These are phyloP conservation scores for Papilio dardanus DNA, from an alignment of 1,140 invertebrate genomes.

Conservation along the genomic window DNA sequence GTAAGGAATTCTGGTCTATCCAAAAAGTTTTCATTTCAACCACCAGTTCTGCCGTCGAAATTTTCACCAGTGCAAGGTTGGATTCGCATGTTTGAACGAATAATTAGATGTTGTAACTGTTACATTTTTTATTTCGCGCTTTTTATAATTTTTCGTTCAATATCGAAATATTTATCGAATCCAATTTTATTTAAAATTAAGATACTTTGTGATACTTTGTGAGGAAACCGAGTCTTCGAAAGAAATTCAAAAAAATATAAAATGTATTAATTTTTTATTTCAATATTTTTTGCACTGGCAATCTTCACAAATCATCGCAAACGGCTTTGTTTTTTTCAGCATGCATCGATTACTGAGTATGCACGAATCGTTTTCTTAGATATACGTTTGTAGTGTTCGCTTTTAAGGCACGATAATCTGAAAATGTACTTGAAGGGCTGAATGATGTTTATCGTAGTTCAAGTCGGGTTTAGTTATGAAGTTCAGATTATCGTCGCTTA, in stretches of 20 bases:
- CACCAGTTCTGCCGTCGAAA: constrained; percentile 75
- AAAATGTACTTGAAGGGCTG: not conserved
- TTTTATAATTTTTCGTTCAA: constrained; percentile 32
- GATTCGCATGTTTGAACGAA: constrained; percentile 60
- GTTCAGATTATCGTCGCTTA: constrained; percentile 33
- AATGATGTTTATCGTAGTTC: not conserved
- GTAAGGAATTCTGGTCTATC: constrained; percentile 62
- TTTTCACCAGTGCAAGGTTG: constrained; percentile 72
- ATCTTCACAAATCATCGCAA: constrained; percentile 54
- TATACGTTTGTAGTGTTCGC: constrained; percentile 32
- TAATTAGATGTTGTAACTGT: constrained; percentile 53
- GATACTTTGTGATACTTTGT: constrained; percentile 57
- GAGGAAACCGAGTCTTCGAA: constrained; percentile 41
- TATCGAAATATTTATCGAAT: not conserved
- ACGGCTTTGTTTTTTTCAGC: constrained; percentile 44
- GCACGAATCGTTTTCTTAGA: constrained; percentile 27
- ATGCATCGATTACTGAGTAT: constrained; percentile 40
- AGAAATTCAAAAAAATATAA: not conserved
- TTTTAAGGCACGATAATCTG: constrained; percentile 30
- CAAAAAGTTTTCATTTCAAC: constrained; percentile 65
- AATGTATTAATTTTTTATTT: constrained; percentile 14
- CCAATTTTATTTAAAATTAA: constrained; percentile 13
- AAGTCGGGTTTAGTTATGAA: not conserved
- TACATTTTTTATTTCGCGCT: constrained; percentile 38
- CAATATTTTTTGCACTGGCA: constrained; percentile 40